These are phyloP conservation scores for Clivina fossor DNA, from an alignment of 2,888 invertebrate species.

Conservation along the genomic window DNA sequence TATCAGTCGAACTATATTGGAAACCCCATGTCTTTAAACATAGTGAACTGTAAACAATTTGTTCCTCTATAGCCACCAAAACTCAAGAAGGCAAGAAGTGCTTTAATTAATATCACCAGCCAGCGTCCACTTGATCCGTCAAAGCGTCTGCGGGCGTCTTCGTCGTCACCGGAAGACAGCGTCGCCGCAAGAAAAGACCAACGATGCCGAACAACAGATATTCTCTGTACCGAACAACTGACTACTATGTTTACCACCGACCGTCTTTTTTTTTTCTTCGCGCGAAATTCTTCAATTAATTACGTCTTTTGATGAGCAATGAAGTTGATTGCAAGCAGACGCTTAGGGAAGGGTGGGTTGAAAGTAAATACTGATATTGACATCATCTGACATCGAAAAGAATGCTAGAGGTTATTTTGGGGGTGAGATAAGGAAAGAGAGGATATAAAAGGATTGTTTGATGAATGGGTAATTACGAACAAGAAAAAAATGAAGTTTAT, in stretches of 20 bases:
- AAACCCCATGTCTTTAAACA: constrained; percentile 5
- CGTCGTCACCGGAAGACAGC: constrained; percentile 15
- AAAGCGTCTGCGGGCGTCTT: constrained; percentile 25
- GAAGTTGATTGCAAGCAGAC: too few relatives aligned
- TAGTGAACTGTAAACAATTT: constrained; percentile 29
- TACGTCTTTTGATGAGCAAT: constrained; percentile 24
- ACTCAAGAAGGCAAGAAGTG: constrained; percentile 14
- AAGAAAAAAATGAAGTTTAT: too few relatives aligned
- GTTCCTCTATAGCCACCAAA: background rate
- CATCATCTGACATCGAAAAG: too few relatives aligned
- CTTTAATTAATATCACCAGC: constrained; percentile 30
- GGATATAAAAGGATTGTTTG: too few relatives aligned
- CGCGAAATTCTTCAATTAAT: constrained; percentile 30
- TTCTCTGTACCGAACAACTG: background rate
- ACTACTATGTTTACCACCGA: background rate
- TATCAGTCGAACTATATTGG: background rate
- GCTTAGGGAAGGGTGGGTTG: too few relatives aligned
- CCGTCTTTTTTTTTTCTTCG: constrained; percentile 11
- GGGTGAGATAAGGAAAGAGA: too few relatives aligned
- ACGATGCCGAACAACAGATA: background rate
- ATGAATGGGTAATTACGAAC: too few relatives aligned
- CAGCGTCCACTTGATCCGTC: constrained; percentile 25
- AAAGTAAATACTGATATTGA: too few relatives aligned
- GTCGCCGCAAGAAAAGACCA: background rate
- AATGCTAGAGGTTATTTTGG: too few relatives aligned